These are phyloP conservation scores for Danionella cerebrum DNA, from an alignment of 2,113 vertebrate species.

Conservation along the genomic window DNA sequence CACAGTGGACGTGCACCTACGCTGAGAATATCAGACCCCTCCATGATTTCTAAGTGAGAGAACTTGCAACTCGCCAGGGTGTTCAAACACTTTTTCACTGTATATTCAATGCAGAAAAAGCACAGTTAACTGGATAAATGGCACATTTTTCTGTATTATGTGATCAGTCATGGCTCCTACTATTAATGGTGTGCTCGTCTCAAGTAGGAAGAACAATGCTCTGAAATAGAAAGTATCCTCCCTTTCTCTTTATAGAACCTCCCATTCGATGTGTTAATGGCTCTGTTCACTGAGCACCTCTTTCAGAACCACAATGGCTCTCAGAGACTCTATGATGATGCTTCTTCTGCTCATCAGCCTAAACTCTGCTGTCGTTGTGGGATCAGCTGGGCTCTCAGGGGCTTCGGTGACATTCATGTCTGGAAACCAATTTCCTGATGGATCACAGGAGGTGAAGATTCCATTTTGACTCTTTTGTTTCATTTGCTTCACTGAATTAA, in stretches of 20 bases:
- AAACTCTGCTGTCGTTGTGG: background rate
- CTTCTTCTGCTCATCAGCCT: background rate
- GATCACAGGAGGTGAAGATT: conserved; percentile 46
- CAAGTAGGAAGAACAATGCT: background rate
- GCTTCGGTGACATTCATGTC: background rate
- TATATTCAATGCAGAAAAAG: too few species aligned
- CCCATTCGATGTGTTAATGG: background rate
- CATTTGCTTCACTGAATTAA: too few species aligned
- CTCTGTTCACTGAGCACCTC: background rate
- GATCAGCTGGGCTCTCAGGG: background rate
- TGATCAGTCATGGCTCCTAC: background rate
- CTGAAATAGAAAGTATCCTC: background rate
- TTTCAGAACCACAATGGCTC: background rate
- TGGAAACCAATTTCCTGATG: conserved; percentile 26
- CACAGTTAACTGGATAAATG: too few species aligned
- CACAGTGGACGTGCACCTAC: too few species aligned
- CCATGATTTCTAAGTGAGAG: too few species aligned
- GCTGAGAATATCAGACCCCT: too few species aligned
- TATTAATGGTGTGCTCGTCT: background rate
- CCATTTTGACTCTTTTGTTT: too few species aligned
- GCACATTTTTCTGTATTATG: too few species aligned
- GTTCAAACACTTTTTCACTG: too few species aligned
- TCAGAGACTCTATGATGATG: background rate
- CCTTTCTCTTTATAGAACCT: background rate
- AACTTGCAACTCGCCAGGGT: too few species aligned